phyloP scores from a whole-genome alignment of 2,797 vertebrate species.

The Phoebastria nigripes region DNA sequence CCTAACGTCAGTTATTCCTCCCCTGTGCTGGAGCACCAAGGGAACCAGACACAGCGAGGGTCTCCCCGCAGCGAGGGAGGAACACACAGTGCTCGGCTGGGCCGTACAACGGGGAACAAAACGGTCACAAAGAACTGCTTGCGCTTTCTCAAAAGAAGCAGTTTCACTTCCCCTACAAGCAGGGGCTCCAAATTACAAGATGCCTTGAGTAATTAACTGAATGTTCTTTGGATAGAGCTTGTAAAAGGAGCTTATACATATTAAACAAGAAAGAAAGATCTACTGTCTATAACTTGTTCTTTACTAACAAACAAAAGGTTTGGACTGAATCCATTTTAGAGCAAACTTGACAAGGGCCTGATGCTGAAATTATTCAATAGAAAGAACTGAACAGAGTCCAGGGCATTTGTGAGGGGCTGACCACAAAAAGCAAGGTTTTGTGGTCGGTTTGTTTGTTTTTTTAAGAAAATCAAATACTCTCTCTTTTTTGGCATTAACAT shows the following conservation, averaged over 20 bases:
- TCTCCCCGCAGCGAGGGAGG: not conserved
- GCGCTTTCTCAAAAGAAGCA: not conserved
- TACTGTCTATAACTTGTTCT: not conserved
- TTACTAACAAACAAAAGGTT: conserved; percentile 1
- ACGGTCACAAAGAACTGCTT: not conserved
- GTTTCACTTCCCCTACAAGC: not conserved
- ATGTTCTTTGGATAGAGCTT: conserved; percentile 33
- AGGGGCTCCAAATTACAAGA: not conserved
- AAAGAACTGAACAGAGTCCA: not conserved
- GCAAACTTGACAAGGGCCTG: not conserved
- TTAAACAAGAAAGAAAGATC: conserved; percentile 18
- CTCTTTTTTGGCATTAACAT: not conserved
- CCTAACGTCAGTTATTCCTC: not conserved
- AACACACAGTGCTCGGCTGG: not conserved
- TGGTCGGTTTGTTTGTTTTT: not conserved
- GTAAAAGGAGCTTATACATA: conserved; percentile 19
- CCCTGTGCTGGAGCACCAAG: not conserved
- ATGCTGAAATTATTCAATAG: not conserved
- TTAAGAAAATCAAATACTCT: conserved; percentile 5
- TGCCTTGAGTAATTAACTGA: conserved; percentile 39
- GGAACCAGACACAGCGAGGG: not conserved
- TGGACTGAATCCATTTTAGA: not conserved
- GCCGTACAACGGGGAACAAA: not conserved
- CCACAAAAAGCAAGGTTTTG: not conserved
- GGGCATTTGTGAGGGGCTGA: not conserved